Conservation (phyloP, 1,140 invertebrate species). For the Bicyclus anynana region DNA sequence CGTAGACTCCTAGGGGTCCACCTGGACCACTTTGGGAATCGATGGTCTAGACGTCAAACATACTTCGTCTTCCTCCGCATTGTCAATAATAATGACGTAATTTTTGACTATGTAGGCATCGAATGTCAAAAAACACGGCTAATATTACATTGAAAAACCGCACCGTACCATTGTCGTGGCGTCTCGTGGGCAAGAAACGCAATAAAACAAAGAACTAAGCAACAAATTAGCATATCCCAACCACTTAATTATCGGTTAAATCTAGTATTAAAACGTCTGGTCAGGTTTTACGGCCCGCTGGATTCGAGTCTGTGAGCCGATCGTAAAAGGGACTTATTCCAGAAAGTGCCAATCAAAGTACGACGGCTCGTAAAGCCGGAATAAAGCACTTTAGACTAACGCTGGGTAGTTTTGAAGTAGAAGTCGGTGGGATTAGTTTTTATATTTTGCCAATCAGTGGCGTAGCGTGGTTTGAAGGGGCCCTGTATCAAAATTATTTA, state of each 20-base stretch:
- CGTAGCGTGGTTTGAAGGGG: no score
- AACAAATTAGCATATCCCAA: neutral
- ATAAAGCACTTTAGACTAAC: conserved; percentile 44
- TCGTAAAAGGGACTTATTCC: conserved; percentile 39
- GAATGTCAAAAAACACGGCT: no score
- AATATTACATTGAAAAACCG: no score
- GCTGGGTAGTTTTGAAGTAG: conserved; percentile 24
- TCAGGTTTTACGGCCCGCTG: conserved; percentile 31
- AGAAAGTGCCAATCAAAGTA: conserved; percentile 45
- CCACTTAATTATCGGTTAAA: conserved; percentile 26
- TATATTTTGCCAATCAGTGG: neutral
- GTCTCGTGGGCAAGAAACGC: no score
- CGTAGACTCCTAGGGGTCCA: no score
- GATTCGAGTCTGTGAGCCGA: conserved; percentile 27
- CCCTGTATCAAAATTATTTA: no score
- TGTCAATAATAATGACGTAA: no score
- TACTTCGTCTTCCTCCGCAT: no score
- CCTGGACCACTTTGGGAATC: no score
- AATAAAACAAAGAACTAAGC: neutral
- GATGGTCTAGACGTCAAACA: no score
- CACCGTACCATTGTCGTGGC: no score
- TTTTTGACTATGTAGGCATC: no score
- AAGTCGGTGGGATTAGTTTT: conserved; percentile 2
- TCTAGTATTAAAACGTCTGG: conserved; percentile 26
- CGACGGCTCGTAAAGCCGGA: conserved; percentile 39